Evolutionary conservation across 37 sponge, comb jelly and placozoan genomes (phyloP), one percentile per base, ranked within the genome.

Genomic region (Chondrilla cf. caribensis): DNA sequence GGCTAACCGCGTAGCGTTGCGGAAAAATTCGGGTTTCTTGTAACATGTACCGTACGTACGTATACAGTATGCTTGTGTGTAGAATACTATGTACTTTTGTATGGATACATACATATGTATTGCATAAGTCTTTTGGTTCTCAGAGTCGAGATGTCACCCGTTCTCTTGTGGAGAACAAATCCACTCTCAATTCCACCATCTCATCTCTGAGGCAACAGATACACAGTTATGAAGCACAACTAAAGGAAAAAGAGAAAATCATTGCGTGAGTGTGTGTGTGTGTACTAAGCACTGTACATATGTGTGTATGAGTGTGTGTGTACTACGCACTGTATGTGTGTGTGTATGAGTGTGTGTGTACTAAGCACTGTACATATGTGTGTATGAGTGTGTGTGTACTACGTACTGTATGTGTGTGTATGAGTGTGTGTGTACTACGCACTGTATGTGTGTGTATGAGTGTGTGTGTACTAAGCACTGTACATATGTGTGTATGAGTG

Each of bases 231-330:
- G 82, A 91, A 66, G 24, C 37, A 25, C 77, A 80, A 24, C 83
- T 88, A 19, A 81, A 84, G 33, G 88, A 85, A 57, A 91, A 87
- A 70, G 92, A 91, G 71, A 77, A 39, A 73, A 2, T 58, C 5
- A 83, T 83, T 24, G 70, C 28, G 76, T 73, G 25, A 67, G 64
- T 26, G n/a, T n/a, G n/a, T n/a, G n/a, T n/a, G n/a, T n/a, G n/a
- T n/a, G n/a, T n/a, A n/a, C n/a, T 6, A 62, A 29, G 22, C 8
- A 62, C 15, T 19, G 29, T 62, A 29, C 15, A 15, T 62, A 7
- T 62, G 29, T 62, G 64, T 62, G 29, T 62, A 15, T 62, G 29
- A 14, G 51, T 47, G 51, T 47, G 51, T 47, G 51, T 47, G 51
- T 47, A 11, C 11, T n/a, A n/a, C n/a, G n/a, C n/a, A n/a, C 9